These are phyloP conservation scores for Eulimnadia texana DNA, from an alignment of 1,140 invertebrate genomes.

Conservation along the genomic window DNA sequence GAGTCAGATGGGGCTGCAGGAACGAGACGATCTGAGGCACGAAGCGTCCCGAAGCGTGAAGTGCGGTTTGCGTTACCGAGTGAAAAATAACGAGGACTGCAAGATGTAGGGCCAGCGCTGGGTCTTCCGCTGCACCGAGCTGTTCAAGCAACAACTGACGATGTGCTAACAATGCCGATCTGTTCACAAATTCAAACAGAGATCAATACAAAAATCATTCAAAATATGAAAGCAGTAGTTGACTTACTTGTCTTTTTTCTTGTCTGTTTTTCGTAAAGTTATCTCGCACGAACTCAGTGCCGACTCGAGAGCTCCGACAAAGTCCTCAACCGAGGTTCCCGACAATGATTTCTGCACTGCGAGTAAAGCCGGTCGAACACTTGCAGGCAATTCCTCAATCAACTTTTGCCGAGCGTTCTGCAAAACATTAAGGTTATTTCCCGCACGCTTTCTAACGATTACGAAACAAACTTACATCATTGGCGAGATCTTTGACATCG, in stretches of 20 bases:
- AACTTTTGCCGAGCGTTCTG: constrained; percentile 35
- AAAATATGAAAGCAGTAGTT: constrained; percentile 9
- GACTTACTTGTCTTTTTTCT: constrained; percentile 59
- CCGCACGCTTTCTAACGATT: too few species aligned
- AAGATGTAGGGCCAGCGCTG: constrained; percentile 70
- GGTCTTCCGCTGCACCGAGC: constrained; percentile 46
- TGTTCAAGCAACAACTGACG: constrained; percentile 66
- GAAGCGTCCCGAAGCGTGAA: constrained; percentile 83
- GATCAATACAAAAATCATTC: too few species aligned
- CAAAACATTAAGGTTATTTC: too few species aligned
- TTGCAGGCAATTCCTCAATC: constrained; percentile 36
- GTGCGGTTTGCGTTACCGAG: constrained; percentile 54
- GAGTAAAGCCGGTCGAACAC: constrained; percentile 38
- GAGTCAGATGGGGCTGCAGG: constrained; percentile 49
- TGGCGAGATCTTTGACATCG: constrained; percentile 24
- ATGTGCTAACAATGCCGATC: constrained; percentile 53
- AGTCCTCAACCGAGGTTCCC: constrained; percentile 35
- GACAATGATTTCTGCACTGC: constrained; percentile 30
- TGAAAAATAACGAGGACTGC: constrained; percentile 67
- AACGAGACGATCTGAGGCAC: constrained; percentile 61
- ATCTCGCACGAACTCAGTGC: constrained; percentile 50
- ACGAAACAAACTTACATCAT: constrained; percentile 34
- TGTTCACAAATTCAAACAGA: too few species aligned
- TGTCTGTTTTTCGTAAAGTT: constrained; percentile 74
- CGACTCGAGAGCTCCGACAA: constrained; percentile 52